A percentile compares a stretch with the other conserved stretches of the same genome.
phyloP scores from a whole-genome alignment of 2,797 vertebrate genomes.

The Lacerta viridis region DNA sequence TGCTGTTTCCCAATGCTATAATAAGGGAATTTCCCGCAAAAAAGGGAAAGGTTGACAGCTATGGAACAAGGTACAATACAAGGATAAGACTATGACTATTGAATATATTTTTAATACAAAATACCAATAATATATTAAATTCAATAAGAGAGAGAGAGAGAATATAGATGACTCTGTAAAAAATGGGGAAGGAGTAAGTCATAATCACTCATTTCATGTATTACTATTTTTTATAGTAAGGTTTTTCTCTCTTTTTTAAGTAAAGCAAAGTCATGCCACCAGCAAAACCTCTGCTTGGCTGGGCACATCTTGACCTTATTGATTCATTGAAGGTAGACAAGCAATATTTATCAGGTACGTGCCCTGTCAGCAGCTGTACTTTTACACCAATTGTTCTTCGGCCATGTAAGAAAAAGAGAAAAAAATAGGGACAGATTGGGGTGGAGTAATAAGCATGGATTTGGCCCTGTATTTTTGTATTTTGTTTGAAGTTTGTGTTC shows the following conservation, averaged over 20 bases:
- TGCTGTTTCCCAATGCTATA: no score
- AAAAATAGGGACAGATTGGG: neutral
- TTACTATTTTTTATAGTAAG: neutral
- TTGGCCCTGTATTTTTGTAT: neutral
- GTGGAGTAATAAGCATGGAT: neutral
- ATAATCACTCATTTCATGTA: neutral
- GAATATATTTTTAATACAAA: no score
- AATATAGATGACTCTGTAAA: neutral
- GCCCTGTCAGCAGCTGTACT: neutral
- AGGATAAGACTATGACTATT: no score
- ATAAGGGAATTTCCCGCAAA: no score
- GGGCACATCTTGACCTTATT: neutral
- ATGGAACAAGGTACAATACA: no score
- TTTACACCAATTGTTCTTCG: neutral
- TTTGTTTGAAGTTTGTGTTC: neutral
- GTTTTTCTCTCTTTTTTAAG: neutral
- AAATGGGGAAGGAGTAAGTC: neutral
- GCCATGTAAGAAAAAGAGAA: neutral
- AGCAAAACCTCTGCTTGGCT: neutral
- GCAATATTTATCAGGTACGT: slow-evolving; percentile 11
- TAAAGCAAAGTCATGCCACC: neutral
- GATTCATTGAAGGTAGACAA: slow-evolving; percentile 3
- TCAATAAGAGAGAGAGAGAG: no score
- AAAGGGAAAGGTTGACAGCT: no score
- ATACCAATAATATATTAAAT: no score